Percentiles rank a stretch among this genome's conserved stretches.
phyloP scores from a whole-genome alignment of 1,140 invertebrate genomes.

The Galleria mellonella region DNA sequence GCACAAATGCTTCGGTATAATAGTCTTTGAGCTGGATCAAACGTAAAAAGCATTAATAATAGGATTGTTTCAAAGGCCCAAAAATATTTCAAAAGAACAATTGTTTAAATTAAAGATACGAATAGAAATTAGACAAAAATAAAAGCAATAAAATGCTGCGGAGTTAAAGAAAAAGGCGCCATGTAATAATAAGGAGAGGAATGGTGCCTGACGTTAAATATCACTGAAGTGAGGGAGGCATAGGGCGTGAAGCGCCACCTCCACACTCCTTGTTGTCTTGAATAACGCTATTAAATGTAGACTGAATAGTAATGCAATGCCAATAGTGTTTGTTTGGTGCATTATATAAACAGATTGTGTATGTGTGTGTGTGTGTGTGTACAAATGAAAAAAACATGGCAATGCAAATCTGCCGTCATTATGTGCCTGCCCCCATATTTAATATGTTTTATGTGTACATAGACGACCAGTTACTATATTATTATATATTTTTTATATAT shows the following conservation, averaged over 20 bases:
- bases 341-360: no score
- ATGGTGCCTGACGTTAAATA: conserved; percentile 31
- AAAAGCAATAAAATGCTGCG: conserved; percentile 9
- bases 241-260: no score
- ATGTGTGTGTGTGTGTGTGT: no score
- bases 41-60: neutral
- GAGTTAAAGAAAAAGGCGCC: conserved; percentile 10
- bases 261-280: neutral
- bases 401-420: no score
- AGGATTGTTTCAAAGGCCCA: neutral
- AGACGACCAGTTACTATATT: no score
- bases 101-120: neutral
- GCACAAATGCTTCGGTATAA: no score
- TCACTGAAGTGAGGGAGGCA: conserved; percentile 11
- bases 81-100: conserved; percentile 2
- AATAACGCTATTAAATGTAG: conserved; percentile 14
- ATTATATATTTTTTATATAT: no score
- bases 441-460: no score
- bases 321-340: no score
- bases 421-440: no score
- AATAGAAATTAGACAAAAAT: conserved; percentile 4
- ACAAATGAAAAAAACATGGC: no score
- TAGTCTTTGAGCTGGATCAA: neutral
- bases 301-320: neutral
- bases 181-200: conserved; percentile 29